phyloP scores from a whole-genome alignment of 1,140 invertebrate genomes.

The Lamellibrachia luymesi region DNA sequence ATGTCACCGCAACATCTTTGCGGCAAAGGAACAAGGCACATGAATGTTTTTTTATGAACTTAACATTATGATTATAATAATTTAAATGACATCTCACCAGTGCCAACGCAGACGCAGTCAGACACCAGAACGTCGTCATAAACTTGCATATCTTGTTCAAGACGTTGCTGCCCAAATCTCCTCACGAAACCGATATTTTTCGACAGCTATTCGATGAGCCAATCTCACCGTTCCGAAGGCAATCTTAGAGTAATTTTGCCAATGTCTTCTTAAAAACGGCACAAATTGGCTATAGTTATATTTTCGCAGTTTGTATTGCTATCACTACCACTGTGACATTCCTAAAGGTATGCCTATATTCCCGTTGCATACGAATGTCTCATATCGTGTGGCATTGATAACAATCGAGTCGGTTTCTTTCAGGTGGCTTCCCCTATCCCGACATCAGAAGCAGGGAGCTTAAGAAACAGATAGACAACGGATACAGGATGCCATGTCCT shows the following conservation, averaged over 20 bases:
- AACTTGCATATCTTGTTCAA: no score
- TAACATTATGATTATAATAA: neutral
- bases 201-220: no score
- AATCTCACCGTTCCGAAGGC: no score
- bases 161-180: no score
- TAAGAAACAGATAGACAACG: neutral
- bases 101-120: neutral
- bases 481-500: neutral
- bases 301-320: neutral
- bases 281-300: neutral
- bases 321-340: neutral
- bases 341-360: neutral
- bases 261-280: no score
- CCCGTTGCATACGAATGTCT: neutral
- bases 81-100: neutral
- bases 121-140: neutral
- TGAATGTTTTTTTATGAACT: neutral
- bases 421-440: slow-evolving; percentile 3
- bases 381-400: neutral
- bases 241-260: no score
- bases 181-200: no score
- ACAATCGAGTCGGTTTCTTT: neutral
- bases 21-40: neutral
- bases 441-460: neutral
- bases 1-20: neutral